A percentile compares a stretch with the other conserved stretches of the same genome.
Evolutionary conservation across 2,888 invertebrate genomes (phyloP).

Genomic region (Acanthosepion pharaonis): DNA sequence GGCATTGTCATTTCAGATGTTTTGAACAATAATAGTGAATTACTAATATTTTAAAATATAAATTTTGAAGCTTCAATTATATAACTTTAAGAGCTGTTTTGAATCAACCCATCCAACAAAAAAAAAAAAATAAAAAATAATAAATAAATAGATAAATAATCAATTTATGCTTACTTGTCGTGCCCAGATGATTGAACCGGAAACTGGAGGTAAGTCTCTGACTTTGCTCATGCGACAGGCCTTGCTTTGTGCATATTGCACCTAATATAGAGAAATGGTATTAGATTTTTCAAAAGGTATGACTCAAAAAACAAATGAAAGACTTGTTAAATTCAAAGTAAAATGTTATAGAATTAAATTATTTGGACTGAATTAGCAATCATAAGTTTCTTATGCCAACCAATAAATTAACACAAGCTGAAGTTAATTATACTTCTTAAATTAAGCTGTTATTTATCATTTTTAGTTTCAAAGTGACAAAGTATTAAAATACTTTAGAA

Average conservation of each 20-base stretch:
- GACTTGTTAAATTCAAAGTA: too few species aligned
- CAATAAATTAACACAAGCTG: too few species aligned
- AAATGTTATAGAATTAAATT: too few species aligned
- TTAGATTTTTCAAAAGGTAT: background rate
- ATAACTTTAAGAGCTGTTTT: background rate
- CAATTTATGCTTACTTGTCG: conserved; percentile 77
- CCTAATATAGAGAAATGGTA: conserved; percentile 77
- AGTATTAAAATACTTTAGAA: too few species aligned
- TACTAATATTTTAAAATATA: background rate
- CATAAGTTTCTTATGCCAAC: too few species aligned
- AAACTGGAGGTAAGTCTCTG: conserved; percentile 95
- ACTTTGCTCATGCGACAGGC: conserved; percentile 92
- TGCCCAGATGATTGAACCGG: conserved; percentile 99
- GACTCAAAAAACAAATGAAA: background rate
- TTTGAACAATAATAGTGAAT: too few species aligned
- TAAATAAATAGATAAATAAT: background rate
- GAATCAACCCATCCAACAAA: background rate
- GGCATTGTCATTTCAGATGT: too few species aligned
- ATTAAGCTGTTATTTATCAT: too few species aligned
- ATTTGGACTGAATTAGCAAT: too few species aligned
- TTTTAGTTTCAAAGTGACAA: too few species aligned
- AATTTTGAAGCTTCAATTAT: background rate
- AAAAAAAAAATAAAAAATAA: too few species aligned
- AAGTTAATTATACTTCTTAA: too few species aligned
- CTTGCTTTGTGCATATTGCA: conserved; percentile 95